Evolutionary conservation across 1,140 invertebrate species (phyloP), one percentile per base, ranked within the genome.

Genomic region (Drosophila lowei): DNA sequence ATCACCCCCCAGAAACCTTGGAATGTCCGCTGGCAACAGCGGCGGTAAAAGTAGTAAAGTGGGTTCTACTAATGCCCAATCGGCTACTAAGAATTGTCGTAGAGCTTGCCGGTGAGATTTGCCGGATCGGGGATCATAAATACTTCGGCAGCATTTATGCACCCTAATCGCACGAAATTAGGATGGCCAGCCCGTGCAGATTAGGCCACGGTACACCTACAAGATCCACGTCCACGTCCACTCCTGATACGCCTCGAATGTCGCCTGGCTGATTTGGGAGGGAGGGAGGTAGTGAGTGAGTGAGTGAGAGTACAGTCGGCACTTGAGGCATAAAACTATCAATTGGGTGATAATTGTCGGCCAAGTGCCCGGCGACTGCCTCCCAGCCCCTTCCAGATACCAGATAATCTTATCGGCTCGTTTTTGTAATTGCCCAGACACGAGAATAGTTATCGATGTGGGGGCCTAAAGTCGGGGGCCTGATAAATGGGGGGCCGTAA

Each of bases 341-440:
- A 73, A 73, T 57, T 73, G 71, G 53, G 21, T 68, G 65, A 67
- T 73, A 73, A 73, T 73, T 73, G 59, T 41, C 42, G 68, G 16
- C 42, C 58, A 70, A 62, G 46, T 52, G 57, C 34, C 30, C 23
- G 9, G 34, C 34, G 34, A 5, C 21, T 8, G 15, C 2, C 7
- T 30, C 28, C 28, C 28, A 7, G 0, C 7, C 30, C 2, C 30
- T 3, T 8, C 16, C 44, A 18, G 34, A 2, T 23, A 5, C 2
- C 34, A 38, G 25, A 49, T 68, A 44, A 68, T 70, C 66, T 70
- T 34, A 70, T 70, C 66, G 7, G 7, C 7, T 0, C 6, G 34
- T 43, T 30, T 23, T 34, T 61, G 48, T 53, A 64, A 65, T 65
- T 65, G 46, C 64, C 38, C n/a, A 13, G 53, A 25, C 30, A 56